Conservation (phyloP, 1,140 invertebrate genomes). For the Drosophila neocordata region DNA sequence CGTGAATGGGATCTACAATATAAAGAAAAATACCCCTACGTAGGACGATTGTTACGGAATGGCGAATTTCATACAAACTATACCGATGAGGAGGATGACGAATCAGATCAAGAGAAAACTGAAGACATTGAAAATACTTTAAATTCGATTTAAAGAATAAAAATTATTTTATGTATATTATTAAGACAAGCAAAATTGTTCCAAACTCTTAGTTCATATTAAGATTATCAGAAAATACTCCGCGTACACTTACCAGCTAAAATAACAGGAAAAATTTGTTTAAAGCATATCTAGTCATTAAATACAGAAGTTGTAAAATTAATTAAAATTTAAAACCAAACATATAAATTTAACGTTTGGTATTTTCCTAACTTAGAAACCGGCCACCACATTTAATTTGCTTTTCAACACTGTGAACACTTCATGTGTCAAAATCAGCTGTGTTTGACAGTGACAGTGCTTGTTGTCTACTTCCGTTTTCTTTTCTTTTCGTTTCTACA, state of each 20-base stretch:
- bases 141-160: constrained; percentile 3
- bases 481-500: constrained; percentile 71
- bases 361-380: not conserved
- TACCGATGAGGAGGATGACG: constrained; percentile 27
- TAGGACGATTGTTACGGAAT: constrained; percentile 36
- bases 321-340: not conserved
- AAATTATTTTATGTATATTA: not conserved
- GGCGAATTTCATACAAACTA: constrained; percentile 21
- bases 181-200: too few relatives aligned
- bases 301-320: not conserved
- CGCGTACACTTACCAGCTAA: too few relatives aligned
- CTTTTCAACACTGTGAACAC: not conserved
- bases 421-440: constrained; percentile 21
- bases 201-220: too few relatives aligned
- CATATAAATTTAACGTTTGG: not conserved
- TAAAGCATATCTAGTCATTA: not conserved
- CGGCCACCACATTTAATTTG: not conserved
- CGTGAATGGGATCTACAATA: constrained; percentile 53
- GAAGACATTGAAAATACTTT: not conserved
- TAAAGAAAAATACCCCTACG: constrained; percentile 40
- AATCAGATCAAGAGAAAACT: constrained; percentile 1
- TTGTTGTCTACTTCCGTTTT: constrained; percentile 68
- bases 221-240: too few relatives aligned
- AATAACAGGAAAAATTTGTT: too few relatives aligned
- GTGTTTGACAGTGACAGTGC: constrained; percentile 40